phyloP scores from a whole-genome alignment of 2,797 vertebrate species.

The Hemibagrus guttatus region DNA sequence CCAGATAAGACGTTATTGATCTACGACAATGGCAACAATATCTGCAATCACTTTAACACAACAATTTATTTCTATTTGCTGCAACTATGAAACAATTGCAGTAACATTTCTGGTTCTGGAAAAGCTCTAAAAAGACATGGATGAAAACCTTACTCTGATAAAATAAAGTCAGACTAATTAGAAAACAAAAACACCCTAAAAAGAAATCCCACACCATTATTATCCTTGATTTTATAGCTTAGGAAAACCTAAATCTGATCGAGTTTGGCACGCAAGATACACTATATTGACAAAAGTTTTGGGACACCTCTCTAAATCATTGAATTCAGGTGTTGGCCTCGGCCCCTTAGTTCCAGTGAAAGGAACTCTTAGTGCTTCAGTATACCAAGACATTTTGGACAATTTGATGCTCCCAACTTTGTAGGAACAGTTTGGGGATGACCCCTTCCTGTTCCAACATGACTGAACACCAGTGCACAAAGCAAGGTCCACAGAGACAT shows the following conservation, averaged over 20 bases:
- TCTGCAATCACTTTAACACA: neutral
- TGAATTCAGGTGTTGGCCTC: too few relatives aligned
- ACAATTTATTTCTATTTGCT: neutral
- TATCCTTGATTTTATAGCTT: neutral
- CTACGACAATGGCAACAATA: neutral
- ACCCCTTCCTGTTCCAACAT: too few relatives aligned
- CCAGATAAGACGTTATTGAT: neutral
- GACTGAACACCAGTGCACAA: too few relatives aligned
- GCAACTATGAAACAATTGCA: neutral
- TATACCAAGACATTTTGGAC: too few relatives aligned
- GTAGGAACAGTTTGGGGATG: too few relatives aligned
- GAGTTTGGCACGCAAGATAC: too few relatives aligned
- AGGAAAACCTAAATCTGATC: neutral
- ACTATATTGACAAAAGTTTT: too few relatives aligned
- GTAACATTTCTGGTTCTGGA: neutral
- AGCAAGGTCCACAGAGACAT: too few relatives aligned
- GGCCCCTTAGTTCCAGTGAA: too few relatives aligned
- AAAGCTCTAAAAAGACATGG: neutral
- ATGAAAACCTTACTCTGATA: neutral
- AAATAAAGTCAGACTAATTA: neutral
- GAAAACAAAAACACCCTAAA: neutral
- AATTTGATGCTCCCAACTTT: too few relatives aligned
- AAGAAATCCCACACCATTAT: neutral
- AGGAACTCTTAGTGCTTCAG: too few relatives aligned
- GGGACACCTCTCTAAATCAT: too few relatives aligned